Percentiles rank a stretch among this genome's conserved stretches.
Conservation (phyloP, 2,888 invertebrate genomes). For the Acanthopleura granulata region DNA sequence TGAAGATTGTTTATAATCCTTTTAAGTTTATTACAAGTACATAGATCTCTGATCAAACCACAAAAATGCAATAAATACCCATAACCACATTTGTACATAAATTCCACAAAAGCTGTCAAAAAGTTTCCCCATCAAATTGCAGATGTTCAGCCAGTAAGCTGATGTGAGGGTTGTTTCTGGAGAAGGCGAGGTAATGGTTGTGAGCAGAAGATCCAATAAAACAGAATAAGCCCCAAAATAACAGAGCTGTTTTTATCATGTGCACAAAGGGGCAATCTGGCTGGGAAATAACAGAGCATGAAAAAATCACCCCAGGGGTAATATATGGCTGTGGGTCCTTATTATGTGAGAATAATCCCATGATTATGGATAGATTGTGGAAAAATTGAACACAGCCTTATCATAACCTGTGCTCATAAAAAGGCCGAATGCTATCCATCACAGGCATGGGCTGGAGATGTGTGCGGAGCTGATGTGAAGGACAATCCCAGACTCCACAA, state of each 20-base stretch:
- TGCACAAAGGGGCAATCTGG: conserved; percentile 7
- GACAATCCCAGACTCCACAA: too few species aligned
- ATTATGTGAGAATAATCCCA: background rate
- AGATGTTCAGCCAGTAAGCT: too few species aligned
- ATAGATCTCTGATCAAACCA: too few species aligned
- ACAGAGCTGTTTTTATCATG: background rate
- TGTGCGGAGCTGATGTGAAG: too few species aligned
- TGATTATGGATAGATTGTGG: conserved; percentile 5
- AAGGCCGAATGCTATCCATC: background rate
- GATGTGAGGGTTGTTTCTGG: too few species aligned
- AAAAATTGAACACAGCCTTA: background rate
- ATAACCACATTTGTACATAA: too few species aligned
- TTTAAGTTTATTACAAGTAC: too few species aligned
- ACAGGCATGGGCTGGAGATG: background rate
- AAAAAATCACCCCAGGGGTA: background rate
- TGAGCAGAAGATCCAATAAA: background rate
- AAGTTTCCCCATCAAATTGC: too few species aligned
- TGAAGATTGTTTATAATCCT: too few species aligned
- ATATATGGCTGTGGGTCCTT: background rate
- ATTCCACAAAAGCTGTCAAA: too few species aligned
- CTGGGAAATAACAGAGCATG: background rate
- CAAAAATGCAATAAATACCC: too few species aligned
- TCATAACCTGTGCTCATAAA: conserved; percentile 6
- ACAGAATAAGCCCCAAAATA: background rate
- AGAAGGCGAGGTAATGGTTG: too few species aligned